Evolutionary conservation across 2,888 invertebrate genomes (phyloP), one percentile per base, ranked within the genome.

Genomic region (Melitaea athalia): DNA sequence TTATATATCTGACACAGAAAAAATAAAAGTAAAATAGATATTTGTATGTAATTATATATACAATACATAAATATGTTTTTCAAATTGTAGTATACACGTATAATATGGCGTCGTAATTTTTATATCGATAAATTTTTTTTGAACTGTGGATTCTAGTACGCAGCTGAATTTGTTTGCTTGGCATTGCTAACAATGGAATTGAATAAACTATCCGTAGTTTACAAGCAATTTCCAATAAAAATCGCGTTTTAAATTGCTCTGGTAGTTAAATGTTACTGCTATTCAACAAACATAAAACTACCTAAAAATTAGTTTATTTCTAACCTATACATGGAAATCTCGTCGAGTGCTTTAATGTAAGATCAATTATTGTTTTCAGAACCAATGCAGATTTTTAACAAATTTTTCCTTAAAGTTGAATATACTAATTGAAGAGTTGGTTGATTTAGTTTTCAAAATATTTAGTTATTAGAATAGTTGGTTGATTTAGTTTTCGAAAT

Each of bases 131-230:
- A 68, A 67, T 12, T 67, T 67, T 72, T 61, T 63, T 65, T 71
- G 73, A 73, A 64, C 69, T 72, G 59, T 71, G 76, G 74, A 74
- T 75, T 78, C 64, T 67, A 72, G 75, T 77, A 68, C 70, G 74
- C 61, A 47, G 61, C 77, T 72, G 74, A 74, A 76, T 81, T 79
- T 70, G 77, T 78, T 79, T 70, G 74, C 67, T 74, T 75, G 75
- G 76, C 73, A 78, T 73, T 75, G 75, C 73, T 73, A 77, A 76
- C 69, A 70, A 68, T 77, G 78, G 70, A 83, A 85, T 84, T 81
- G 81, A 86, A 86, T 85, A 75, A 74, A 74, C 81, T 81, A 79
- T 85, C 85, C 83, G 84, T 83, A 85, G 84, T 81, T 84, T 83
- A 84, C 83, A 82, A 82, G 80, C 78, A 78, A 76, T 70, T 69